These are phyloP conservation scores for Pyrgilauda ruficollis DNA, from an alignment of 2,113 vertebrate species.

Conservation along the genomic window DNA sequence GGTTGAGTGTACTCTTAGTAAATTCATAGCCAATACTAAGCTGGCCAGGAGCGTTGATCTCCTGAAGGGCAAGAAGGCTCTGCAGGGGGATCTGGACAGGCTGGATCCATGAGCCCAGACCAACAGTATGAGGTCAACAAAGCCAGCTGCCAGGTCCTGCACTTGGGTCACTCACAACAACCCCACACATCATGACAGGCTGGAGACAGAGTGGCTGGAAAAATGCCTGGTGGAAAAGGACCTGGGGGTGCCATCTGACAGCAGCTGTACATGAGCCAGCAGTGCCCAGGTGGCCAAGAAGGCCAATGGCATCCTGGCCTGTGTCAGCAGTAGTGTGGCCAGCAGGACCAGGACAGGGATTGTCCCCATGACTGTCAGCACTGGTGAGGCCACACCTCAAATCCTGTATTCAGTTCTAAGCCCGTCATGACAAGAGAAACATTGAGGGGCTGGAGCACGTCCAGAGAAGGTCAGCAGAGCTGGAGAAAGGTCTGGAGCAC, in stretches of 20 bases:
- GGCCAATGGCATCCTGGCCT: background rate
- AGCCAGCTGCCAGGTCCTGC: background rate
- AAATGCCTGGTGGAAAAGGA: background rate
- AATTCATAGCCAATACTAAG: background rate
- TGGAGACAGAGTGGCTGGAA: background rate
- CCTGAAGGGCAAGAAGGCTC: background rate
- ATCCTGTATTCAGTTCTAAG: background rate
- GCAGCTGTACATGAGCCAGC: background rate
- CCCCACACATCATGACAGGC: accelerated
- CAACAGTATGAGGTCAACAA: background rate
- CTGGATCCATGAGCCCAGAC: background rate
- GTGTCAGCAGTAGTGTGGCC: background rate
- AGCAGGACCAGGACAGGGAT: background rate
- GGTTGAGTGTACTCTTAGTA: background rate
- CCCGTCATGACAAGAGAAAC: accelerated
- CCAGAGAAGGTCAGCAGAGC: background rate
- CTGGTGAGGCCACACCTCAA: background rate
- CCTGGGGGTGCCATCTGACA: background rate
- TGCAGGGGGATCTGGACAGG: background rate
- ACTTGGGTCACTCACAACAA: background rate
- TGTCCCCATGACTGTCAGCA: background rate
- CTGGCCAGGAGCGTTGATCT: background rate
- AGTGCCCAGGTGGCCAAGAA: background rate
- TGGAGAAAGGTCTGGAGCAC: background rate
- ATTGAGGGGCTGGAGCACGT: accelerated